Evolutionary conservation across 1,140 invertebrate genomes (phyloP).

Genomic region (Aphelenchoides besseyi): DNA sequence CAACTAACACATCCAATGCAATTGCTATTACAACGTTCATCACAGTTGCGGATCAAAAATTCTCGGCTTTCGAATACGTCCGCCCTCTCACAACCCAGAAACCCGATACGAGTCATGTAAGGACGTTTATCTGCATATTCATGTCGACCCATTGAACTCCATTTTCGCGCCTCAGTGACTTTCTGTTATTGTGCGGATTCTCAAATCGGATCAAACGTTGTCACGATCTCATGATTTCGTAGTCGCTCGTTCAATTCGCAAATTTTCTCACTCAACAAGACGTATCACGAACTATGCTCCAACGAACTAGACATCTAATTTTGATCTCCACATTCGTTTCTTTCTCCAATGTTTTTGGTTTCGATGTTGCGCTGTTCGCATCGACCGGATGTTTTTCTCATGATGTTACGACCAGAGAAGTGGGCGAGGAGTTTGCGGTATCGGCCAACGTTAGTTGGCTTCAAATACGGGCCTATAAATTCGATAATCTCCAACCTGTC

Average conservation of each 20-base stretch:
- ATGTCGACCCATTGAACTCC: no score
- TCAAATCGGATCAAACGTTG: neutral
- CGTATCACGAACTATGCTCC: no score
- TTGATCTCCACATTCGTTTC: constrained; percentile 1
- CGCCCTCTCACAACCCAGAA: no score
- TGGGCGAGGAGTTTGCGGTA: constrained; percentile 41
- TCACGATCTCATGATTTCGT: neutral
- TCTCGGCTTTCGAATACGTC: no score
- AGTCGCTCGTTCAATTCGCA: neutral
- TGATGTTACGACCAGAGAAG: constrained; percentile 54
- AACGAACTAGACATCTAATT: neutral
- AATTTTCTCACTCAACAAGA: no score
- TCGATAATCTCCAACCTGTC: constrained; percentile 16
- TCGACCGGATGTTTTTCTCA: constrained; percentile 53
- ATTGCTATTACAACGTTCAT: no score
- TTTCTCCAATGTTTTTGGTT: neutral
- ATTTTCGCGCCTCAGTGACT: neutral
- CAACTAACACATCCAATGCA: no score
- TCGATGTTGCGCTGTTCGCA: constrained; percentile 43
- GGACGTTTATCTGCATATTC: no score
- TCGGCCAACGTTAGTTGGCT: constrained; percentile 44
- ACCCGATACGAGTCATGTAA: no score
- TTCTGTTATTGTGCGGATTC: neutral
- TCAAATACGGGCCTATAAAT: constrained; percentile 51
- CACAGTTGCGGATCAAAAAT: no score